phyloP scores from a whole-genome alignment of 2,113 vertebrate genomes.

The western clawed frog (Xenopus tropicalis) region UCB_Xtro_10.0 CM004450.2:89340501-89341000 shows the following conservation, averaged over 20 bases:
- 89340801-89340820: constrained; percentile 16
- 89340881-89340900: not conserved
- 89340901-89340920: not conserved
- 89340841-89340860: not conserved
- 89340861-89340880: not conserved
- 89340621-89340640: constrained; percentile 98
- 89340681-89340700: constrained; percentile 66
- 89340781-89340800: constrained; percentile 3
- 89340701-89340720: constrained; percentile 50
- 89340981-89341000: no score
- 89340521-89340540: constrained; percentile 85
- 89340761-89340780: not conserved
- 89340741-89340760: constrained; percentile 26
- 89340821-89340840: constrained; percentile 4
- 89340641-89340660: constrained; percentile 88
- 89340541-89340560: constrained; percentile 89
- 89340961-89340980: no score
- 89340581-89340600: constrained; percentile 89
- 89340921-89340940: no score
- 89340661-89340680: constrained; percentile 86
- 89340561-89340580: constrained; percentile 85
- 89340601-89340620: constrained; percentile 97
- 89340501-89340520: constrained; percentile 71
- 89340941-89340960: no score
- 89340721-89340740: constrained; percentile 44